These are phyloP conservation scores for Neosilurus mollespiculum DNA, from an alignment of 2,797 vertebrate genomes.

Conservation along the genomic window DNA sequence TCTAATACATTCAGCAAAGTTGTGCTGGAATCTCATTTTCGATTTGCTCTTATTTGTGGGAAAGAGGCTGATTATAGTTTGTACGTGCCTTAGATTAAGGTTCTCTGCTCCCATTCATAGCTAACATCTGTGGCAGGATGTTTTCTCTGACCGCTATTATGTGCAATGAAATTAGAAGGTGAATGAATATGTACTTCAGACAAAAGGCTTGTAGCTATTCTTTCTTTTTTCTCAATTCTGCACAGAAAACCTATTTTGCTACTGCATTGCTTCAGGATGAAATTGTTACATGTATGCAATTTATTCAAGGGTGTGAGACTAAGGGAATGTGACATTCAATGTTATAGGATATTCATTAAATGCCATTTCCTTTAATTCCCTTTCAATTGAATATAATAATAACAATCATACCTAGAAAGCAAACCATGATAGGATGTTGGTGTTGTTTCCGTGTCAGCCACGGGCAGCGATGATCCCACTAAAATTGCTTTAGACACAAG, in stretches of 20 bases:
- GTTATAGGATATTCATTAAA: slow-evolving; percentile 79
- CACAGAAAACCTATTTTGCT: slow-evolving; percentile 61
- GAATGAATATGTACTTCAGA: slow-evolving; percentile 64
- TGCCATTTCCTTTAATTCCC: slow-evolving; percentile 77
- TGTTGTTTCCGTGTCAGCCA: slow-evolving; percentile 68
- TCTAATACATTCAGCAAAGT: slow-evolving; percentile 29
- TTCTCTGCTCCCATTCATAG: slow-evolving; percentile 59
- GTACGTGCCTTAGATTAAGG: slow-evolving; percentile 54
- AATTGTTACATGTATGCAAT: slow-evolving; percentile 76
- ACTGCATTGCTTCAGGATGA: slow-evolving; percentile 57
- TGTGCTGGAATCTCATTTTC: slow-evolving; percentile 55
- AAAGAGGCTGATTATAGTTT: slow-evolving; percentile 60
- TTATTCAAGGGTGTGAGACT: slow-evolving; percentile 74
- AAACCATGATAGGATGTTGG: slow-evolving; percentile 67
- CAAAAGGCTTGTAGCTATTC: slow-evolving; percentile 68
- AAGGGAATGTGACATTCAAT: slow-evolving; percentile 75
- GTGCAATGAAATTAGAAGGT: slow-evolving; percentile 69
- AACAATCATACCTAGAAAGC: slow-evolving; percentile 56
- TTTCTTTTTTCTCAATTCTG: background rate
- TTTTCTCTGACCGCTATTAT: slow-evolving; percentile 54
- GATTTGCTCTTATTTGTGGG: slow-evolving; percentile 50
- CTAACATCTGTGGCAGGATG: slow-evolving; percentile 67
- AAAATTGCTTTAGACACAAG: slow-evolving; percentile 75
- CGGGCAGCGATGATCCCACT: slow-evolving; percentile 74
- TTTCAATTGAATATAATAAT: slow-evolving; percentile 77